These are phyloP conservation scores for Noctilio leporinus DNA, from an alignment of 2,113 vertebrate species.

Conservation along the genomic window DNA sequence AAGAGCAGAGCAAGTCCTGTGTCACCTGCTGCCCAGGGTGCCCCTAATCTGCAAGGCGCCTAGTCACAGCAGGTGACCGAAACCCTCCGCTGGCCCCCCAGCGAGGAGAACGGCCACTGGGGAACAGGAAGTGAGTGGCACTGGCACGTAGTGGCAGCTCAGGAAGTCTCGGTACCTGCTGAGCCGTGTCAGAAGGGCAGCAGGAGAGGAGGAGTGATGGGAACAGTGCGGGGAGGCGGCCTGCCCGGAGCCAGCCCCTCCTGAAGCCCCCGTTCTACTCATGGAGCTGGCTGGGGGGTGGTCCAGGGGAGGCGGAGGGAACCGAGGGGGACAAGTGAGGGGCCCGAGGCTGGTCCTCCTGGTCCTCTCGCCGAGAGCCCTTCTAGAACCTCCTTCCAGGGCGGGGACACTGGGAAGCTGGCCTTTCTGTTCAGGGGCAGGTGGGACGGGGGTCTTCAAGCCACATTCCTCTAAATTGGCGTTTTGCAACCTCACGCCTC, in stretches of 20 bases:
- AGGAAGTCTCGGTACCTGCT: neutral
- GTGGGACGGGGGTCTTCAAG: neutral
- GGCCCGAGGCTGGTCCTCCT: neutral
- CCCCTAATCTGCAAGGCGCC: neutral
- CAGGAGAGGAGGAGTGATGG: rapidly evolving
- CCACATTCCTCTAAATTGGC: neutral
- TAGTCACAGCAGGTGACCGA: neutral
- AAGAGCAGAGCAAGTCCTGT: neutral
- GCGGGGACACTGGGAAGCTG: neutral
- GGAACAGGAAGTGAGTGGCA: neutral
- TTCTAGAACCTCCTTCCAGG: neutral
- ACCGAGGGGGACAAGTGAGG: neutral
- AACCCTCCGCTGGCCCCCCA: neutral
- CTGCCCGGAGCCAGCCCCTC: neutral
- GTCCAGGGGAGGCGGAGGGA: neutral
- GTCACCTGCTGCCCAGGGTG: neutral
- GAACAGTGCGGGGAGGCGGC: rapidly evolving
- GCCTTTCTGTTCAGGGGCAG: neutral
- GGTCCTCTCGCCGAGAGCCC: neutral
- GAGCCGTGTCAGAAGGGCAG: too few species aligned
- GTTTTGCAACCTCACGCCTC: rapidly evolving
- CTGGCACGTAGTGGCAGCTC: neutral
- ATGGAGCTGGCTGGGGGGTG: neutral
- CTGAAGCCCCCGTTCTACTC: neutral
- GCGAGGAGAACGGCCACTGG: neutral